These are phyloP conservation scores for Polymixis lichenea DNA, from an alignment of 2,888 invertebrate genomes.

Conservation along the genomic window DNA sequence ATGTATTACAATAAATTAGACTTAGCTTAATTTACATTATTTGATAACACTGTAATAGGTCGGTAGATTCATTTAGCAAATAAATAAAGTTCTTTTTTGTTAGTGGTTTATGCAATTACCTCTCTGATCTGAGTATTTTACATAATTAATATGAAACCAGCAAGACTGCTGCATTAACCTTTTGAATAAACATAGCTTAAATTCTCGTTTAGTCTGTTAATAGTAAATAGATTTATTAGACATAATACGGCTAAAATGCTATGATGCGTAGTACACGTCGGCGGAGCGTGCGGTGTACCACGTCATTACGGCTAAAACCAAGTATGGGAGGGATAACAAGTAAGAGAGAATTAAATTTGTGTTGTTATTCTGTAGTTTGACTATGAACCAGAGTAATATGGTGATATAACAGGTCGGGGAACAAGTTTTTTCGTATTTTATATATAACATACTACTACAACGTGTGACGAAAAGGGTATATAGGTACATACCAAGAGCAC, in stretches of 20 bases:
- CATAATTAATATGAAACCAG: not conserved
- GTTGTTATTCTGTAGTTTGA: not conserved
- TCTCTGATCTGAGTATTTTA: too few relatives aligned
- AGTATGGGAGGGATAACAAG: constrained; percentile 26
- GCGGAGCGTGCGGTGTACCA: constrained; percentile 63
- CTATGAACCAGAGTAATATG: not conserved
- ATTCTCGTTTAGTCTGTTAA: constrained; percentile 20
- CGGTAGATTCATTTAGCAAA: too few relatives aligned
- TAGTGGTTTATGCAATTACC: too few relatives aligned
- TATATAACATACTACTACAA: too few relatives aligned
- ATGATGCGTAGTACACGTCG: constrained; percentile 50
- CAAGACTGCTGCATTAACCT: not conserved
- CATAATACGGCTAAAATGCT: constrained; percentile 56
- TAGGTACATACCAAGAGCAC: too few relatives aligned
- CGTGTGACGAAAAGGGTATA: too few relatives aligned
- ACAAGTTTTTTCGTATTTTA: too few relatives aligned
- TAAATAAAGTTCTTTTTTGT: too few relatives aligned
- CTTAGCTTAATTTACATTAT: too few relatives aligned
- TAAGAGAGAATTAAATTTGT: constrained; percentile 30
- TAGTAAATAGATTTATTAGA: constrained; percentile 47
- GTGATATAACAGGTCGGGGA: too few relatives aligned
- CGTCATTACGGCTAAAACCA: constrained; percentile 61
- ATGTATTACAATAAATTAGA: too few relatives aligned
- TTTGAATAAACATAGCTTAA: not conserved
- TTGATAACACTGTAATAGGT: too few relatives aligned